A percentile compares a stretch with the other conserved stretches of the same genome.
Evolutionary conservation across 2,113 vertebrate species (phyloP).

Genomic region (Lichenostomus cassidix): DNA sequence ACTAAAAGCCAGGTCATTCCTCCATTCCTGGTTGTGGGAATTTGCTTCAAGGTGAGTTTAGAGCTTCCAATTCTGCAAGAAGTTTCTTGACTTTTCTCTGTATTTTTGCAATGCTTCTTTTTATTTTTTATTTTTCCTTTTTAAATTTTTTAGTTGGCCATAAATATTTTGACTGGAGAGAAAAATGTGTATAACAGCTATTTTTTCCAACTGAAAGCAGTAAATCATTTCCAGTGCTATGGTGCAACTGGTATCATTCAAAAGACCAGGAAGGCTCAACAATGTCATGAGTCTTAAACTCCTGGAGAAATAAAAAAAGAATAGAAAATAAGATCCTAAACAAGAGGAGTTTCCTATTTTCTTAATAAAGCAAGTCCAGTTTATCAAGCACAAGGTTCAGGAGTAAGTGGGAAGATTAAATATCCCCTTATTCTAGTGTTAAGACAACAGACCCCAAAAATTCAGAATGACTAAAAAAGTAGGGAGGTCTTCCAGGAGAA

Average conservation of each 20-base stretch:
- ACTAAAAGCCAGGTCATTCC: neutral
- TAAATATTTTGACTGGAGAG: neutral
- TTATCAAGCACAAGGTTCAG: neutral
- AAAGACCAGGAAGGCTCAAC: neutral
- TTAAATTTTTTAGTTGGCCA: too few relatives aligned
- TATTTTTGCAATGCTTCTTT: neutral
- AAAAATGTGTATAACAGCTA: neutral
- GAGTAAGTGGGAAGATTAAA: neutral
- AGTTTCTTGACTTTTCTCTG: neutral
- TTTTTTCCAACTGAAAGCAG: neutral
- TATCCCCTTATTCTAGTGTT: neutral
- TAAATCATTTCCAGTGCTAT: neutral
- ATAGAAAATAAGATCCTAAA: neutral
- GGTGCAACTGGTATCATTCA: neutral
- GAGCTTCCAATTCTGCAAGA: neutral
- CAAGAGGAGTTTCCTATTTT: accelerated
- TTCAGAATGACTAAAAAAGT: neutral
- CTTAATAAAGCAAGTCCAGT: neutral
- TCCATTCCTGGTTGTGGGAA: neutral
- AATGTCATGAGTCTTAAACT: neutral
- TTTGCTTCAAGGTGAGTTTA: neutral
- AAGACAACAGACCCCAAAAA: neutral
- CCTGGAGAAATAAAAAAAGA: neutral
- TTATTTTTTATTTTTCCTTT: neutral
- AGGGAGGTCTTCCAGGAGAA: neutral